A percentile compares a stretch with the other conserved stretches of the same genome.
Evolutionary conservation across 1,140 invertebrate genomes (phyloP).

Genomic region (Tribolium castaneum): DNA sequence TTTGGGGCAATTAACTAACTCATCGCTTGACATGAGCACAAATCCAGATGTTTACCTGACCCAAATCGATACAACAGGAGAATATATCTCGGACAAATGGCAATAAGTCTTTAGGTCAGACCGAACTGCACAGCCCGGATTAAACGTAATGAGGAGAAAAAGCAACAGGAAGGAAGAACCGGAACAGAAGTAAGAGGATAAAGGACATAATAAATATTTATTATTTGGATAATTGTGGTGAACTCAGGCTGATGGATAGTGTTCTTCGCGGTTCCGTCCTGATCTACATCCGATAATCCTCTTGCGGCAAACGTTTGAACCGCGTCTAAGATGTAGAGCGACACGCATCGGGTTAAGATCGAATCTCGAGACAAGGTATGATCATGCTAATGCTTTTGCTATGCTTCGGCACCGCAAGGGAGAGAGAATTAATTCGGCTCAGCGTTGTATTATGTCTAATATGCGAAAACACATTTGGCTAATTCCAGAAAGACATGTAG

Average conservation of each 20-base stretch:
- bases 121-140: conserved; percentile 38
- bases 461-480: conserved; percentile 64
- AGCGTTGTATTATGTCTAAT: conserved; percentile 62
- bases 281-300: conserved; percentile 61
- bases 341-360: conserved; percentile 60
- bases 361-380: conserved; percentile 60
- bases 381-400: conserved; percentile 63
- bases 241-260: conserved; percentile 47
- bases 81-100: not conserved
- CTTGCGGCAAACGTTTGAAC: conserved; percentile 60
- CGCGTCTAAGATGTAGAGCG: conserved; percentile 57
- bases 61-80: not conserved
- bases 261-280: conserved; percentile 47
- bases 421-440: conserved; percentile 62
- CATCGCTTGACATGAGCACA: not conserved
- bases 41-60: not conserved
- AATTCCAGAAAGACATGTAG: conserved; percentile 62
- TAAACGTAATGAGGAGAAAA: conserved; percentile 54
- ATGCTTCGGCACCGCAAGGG: conserved; percentile 60
- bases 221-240: conserved; percentile 56
- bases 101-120: conserved; percentile 2
- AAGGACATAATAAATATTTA: conserved; percentile 55
- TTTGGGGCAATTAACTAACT: not conserved
- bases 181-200: conserved; percentile 54
- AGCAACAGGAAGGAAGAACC: conserved; percentile 55